phyloP scores from a whole-genome alignment of 2,888 invertebrate species.

The Tubulanus polymorphus region DNA sequence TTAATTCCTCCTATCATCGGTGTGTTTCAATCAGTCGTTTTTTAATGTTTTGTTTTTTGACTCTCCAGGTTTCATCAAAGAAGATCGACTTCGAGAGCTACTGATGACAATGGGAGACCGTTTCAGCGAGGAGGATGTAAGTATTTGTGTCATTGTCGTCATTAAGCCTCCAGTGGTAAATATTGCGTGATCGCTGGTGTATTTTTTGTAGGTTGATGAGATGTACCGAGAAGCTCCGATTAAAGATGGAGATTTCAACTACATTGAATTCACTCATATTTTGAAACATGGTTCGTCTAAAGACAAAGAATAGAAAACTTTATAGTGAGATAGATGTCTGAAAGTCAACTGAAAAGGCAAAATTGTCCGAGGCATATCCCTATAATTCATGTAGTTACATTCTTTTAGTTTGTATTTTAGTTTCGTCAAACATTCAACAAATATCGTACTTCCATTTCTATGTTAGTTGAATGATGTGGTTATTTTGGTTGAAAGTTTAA shows the following conservation, averaged over 20 bases:
- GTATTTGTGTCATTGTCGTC: conserved; percentile 16
- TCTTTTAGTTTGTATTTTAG: too few relatives aligned
- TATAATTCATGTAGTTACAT: too few relatives aligned
- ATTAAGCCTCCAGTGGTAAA: background rate
- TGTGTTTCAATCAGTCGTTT: too few relatives aligned
- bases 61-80: conserved; percentile 67
- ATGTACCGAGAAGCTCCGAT: conserved; percentile 99
- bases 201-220: conserved; percentile 72
- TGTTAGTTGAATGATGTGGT: too few relatives aligned
- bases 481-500: too few relatives aligned
- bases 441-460: too few relatives aligned
- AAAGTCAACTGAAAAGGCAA: too few relatives aligned
- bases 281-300: conserved; percentile 99
- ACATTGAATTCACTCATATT: conserved; percentile 97
- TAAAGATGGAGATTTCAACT: conserved; percentile 86
- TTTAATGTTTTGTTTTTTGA: too few relatives aligned
- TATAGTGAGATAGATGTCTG: too few relatives aligned
- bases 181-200: background rate
- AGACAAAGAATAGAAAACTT: too few relatives aligned
- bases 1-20: background rate
- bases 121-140: conserved; percentile 78
- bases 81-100: conserved; percentile 90
- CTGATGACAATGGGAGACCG: conserved; percentile 97
- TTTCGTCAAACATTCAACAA: too few relatives aligned
- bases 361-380: too few relatives aligned